phyloP scores from a whole-genome alignment of 1,140 invertebrate genomes.

The Diplogasteroides magnus region DNA sequence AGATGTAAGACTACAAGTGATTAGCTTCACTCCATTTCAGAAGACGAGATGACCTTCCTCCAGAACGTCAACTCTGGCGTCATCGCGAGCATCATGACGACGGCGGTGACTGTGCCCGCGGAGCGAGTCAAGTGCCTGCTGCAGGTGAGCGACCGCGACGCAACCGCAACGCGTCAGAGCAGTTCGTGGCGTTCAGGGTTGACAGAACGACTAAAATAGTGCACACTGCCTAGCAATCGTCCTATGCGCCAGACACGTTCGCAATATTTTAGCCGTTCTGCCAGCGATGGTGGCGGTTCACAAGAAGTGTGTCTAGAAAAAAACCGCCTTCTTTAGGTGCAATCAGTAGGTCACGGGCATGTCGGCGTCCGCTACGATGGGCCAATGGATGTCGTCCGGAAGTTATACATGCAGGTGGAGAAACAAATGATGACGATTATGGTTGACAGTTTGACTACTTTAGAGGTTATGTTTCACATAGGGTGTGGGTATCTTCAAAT shows the following conservation, averaged over 20 bases:
- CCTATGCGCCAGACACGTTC: no score
- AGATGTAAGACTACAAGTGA: no score
- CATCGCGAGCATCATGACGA: conserved; percentile 87
- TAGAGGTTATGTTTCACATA: no score
- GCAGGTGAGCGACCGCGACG: not conserved
- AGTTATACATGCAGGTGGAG: conserved; percentile 71
- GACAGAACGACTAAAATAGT: no score
- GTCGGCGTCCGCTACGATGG: conserved; percentile 74
- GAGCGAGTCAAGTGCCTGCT: conserved; percentile 42
- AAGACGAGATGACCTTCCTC: conserved; percentile 62
- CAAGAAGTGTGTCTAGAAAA: no score
- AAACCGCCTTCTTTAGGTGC: conserved; percentile 30
- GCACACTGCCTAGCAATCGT: no score
- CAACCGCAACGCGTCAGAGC: conserved; percentile 57
- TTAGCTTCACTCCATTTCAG: conserved; percentile 15
- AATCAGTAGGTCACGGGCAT: conserved; percentile 64
- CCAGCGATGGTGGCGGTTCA: no score
- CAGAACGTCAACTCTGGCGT: conserved; percentile 86
- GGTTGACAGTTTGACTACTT: no score
- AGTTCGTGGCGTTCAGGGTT: conserved; percentile 75
- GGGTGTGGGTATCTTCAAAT: no score
- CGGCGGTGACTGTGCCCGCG: conserved; percentile 72
- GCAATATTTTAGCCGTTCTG: no score
- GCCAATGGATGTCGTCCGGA: conserved; percentile 81
- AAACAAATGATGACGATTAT: no score